Percentiles rank a stretch among this genome's conserved stretches.
Evolutionary conservation across 2,113 vertebrate genomes (phyloP).

Genomic region (Athene noctua): DNA sequence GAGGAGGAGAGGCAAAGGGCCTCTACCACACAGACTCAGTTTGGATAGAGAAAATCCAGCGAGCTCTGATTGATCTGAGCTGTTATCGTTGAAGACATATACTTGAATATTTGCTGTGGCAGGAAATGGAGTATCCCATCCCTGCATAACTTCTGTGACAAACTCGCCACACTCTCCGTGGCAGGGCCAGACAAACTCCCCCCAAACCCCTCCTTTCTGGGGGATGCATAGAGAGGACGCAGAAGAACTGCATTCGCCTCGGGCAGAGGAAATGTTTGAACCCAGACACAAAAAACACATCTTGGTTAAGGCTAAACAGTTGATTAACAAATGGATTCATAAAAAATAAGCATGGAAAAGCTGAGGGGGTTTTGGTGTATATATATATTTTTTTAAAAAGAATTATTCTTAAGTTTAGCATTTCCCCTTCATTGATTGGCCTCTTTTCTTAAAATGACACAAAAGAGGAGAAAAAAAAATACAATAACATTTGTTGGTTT

Average conservation of each 20-base stretch:
- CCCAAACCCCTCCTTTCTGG: not conserved
- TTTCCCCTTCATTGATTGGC: not conserved
- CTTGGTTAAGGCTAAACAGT: not conserved
- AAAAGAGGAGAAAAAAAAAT: not conserved
- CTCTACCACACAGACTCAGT: accelerated
- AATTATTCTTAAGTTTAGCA: not conserved
- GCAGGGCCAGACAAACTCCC: not conserved
- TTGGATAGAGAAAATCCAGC: accelerated
- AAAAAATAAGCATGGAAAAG: not conserved
- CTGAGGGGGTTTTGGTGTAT: not conserved
- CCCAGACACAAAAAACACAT: not conserved
- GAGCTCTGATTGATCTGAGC: not conserved
- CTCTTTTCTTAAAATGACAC: not conserved
- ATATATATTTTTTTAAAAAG: not conserved
- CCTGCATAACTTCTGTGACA: not conserved
- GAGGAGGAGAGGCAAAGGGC: not conserved
- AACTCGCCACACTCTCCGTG: accelerated
- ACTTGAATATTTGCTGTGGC: not conserved
- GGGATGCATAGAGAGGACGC: not conserved
- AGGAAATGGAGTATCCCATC: not conserved
- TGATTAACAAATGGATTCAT: not conserved
- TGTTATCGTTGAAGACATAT: accelerated
- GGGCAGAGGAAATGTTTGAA: not conserved
- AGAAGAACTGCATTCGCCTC: not conserved
- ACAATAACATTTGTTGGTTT: not conserved